Evolutionary conservation across 2,113 vertebrate genomes (phyloP).

Genomic region (Aix galericulata): DNA sequence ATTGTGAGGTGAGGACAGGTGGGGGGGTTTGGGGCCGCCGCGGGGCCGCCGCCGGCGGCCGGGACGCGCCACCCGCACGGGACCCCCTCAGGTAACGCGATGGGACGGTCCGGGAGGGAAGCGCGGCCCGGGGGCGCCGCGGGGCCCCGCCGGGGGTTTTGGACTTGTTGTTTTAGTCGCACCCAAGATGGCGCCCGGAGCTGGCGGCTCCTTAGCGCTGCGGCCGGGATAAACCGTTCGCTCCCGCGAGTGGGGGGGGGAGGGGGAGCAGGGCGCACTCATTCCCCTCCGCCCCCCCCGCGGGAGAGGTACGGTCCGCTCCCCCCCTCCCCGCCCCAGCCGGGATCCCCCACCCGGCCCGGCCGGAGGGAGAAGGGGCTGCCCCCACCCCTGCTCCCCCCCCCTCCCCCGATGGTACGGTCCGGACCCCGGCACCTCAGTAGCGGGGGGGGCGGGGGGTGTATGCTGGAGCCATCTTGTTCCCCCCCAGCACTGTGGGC

Average conservation of each 20-base stretch:
- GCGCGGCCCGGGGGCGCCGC: not conserved
- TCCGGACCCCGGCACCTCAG: constrained; percentile 48
- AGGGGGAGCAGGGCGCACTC: not conserved
- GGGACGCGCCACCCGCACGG: constrained; percentile 15
- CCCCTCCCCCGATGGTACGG: constrained; percentile 32
- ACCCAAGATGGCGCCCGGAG: constrained; percentile 88
- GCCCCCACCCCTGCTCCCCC: not conserved
- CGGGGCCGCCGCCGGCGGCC: not conserved
- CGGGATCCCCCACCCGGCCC: not conserved
- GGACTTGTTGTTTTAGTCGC: constrained; percentile 85
- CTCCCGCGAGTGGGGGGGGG: constrained; percentile 3
- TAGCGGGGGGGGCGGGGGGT: not conserved
- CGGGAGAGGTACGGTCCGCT: constrained; percentile 50
- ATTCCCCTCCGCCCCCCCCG: not conserved
- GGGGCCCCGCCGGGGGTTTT: constrained; percentile 37
- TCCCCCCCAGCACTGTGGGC: not conserved
- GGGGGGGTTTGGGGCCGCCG: constrained; percentile 49
- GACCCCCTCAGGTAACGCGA: constrained; percentile 58
- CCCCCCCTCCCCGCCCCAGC: not conserved
- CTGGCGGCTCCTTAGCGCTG: not conserved
- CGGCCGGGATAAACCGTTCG: constrained; percentile 60
- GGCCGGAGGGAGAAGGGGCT: not conserved
- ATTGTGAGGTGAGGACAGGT: constrained; percentile 91
- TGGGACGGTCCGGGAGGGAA: constrained; percentile 10
- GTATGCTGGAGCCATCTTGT: not conserved